Evolutionary conservation across 2,113 vertebrate species (phyloP), one percentile per base, ranked within the genome.

Genomic region (Bagarius yarrelli): DNA sequence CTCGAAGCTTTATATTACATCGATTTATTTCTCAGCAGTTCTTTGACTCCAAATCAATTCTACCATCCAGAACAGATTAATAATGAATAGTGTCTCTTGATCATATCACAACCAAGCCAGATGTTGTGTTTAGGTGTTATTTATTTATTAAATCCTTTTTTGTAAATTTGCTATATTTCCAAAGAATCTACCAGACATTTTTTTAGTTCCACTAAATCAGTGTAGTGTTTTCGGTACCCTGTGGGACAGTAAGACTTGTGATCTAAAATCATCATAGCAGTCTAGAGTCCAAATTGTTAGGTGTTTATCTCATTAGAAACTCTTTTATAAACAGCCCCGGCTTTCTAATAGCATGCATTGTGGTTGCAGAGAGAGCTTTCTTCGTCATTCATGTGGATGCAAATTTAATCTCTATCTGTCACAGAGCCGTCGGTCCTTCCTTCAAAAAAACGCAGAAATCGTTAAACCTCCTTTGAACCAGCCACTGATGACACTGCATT

Each of bases 21-120:
- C 81, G 86, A 72, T 88, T 89, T 82, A 86, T 87, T 74, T 73
- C 86, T 81, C 82, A 69, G 78, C 72, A 81, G 86, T 75, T 81
- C 74, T 70, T 64, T n/a, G 4, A 81, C 80, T 80, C 81, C 87
- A 88, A 86, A 89, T 90, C 86, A 86, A 34, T 76, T 53, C 79
- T 64, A 75, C 30, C 56, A 72, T 82, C 71, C 59, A 30, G 40
- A 56, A 81, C 76, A 83, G 86, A 85, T 87, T 81, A 85, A 85
- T 83, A 74, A 85, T 84, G 78, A 81, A 79, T 47, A 67, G 61
- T 83, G 55, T 84, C 71, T 66, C 66, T 80, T 81, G 69, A 82
- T 78, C 55, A 80, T 77, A 73, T 82, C 67, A 79, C 59, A 25
- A 81, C 47, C 55, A 72, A 64, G 40, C 74, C 36, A 71, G 44